Base-by-base conservation (phyloP, 2,888 invertebrate species). In the Drosophila nr. perissopoda region DNA sequence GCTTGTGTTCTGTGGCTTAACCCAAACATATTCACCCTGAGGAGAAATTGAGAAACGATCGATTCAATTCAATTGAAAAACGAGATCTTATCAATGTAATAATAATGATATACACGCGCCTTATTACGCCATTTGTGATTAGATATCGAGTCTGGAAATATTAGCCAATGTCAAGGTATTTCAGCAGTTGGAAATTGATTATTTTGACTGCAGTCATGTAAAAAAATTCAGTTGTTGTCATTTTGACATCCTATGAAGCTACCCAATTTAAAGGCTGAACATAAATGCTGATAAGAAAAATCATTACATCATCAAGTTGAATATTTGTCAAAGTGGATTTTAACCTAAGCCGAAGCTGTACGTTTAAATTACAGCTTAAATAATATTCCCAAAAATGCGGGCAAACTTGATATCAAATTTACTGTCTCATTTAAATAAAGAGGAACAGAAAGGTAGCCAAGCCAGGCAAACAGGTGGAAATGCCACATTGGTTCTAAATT, bases 11-110 rank as follows among this genome's bases (percentile, higher is more conserved):
- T 94, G 94, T 60, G 97, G 96, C 91, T 96, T 96, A 62, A 98
- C 94, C 99, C 99, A 99, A 76, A 99, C 96, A 93, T 96, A 95
- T 92, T 98, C 98, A 59, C 96, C 97, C 97, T 97, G 89, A 25
- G 25, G 8, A 45, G 25, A 59, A 92, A 92, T 64, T 11, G 51
- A 57, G n/a, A 45, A 69, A 53, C 40, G 29, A 52, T 31, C 21
- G 16, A 36, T 49, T 27, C 27, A 25, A 31, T 18, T 18, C 1
- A n/a, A 45, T 4, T 16, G 45, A 29, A 42, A 25, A 40, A 7
- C 13, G 18, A 51, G 53, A 51, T 67, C 56, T 64, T 74, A 78
- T 78, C 79, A 45, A 25, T 63, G 45, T 65, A 61, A 61, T 69
- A 61, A 59, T 65, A 31, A 38, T 54, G 34, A 25, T 68, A 52